These are phyloP conservation scores for Lepus europaeus DNA, from an alignment of 2,113 vertebrate genomes.

Conservation along the genomic window DNA sequence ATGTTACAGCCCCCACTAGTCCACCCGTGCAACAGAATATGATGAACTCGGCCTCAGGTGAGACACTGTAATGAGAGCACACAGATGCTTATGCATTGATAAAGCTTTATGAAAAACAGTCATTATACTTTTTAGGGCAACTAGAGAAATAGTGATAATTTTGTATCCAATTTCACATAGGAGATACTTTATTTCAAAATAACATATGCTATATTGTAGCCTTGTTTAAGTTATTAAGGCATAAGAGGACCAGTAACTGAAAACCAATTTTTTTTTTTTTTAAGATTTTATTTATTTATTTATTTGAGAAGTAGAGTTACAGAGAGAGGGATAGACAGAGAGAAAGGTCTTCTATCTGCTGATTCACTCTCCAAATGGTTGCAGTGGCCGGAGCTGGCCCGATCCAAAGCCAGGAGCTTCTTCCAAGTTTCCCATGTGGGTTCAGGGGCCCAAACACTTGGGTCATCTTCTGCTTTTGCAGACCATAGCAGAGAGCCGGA, in stretches of 20 bases:
- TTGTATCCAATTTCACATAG: not conserved
- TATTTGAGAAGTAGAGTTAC: too few relatives aligned
- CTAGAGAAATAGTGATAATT: not conserved
- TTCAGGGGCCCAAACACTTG: too few relatives aligned
- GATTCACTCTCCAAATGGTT: too few relatives aligned
- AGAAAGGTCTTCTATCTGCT: too few relatives aligned
- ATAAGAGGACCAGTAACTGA: not conserved
- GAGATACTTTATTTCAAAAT: constrained; percentile 2
- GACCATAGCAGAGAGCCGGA: too few relatives aligned
- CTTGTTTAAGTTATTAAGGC: not conserved
- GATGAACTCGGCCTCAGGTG: constrained; percentile 95
- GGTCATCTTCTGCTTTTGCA: too few relatives aligned
- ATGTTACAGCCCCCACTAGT: constrained; percentile 92
- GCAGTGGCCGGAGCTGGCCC: too few relatives aligned
- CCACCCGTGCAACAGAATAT: constrained; percentile 94
- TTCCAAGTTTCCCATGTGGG: too few relatives aligned
- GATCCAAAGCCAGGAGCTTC: too few relatives aligned
- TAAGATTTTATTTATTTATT: too few relatives aligned
- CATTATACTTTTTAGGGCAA: not conserved
- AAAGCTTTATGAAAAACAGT: not conserved
- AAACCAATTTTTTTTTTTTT: not conserved
- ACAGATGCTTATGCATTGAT: not conserved
- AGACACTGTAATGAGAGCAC: constrained; percentile 60
- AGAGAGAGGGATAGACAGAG: too few relatives aligned
- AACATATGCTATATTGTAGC: not conserved